These are phyloP conservation scores for Lepidonotus clava DNA, from an alignment of 2,888 invertebrate species.

Conservation along the genomic window DNA sequence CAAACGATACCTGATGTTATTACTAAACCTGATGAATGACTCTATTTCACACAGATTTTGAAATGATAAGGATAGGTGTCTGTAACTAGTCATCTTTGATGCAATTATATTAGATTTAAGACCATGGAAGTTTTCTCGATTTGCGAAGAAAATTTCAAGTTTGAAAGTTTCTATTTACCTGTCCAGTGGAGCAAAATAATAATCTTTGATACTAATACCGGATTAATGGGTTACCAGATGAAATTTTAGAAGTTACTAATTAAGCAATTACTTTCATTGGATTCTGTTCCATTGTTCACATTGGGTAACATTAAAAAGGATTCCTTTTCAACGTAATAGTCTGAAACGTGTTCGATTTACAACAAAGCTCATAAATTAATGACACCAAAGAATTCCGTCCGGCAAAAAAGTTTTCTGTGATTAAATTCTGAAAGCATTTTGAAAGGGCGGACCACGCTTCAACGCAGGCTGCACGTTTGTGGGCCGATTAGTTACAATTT, in stretches of 20 bases:
- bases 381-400: not conserved
- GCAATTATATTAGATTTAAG: not conserved
- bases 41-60: too few species aligned
- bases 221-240: not conserved
- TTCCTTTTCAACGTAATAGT: not conserved
- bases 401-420: not conserved
- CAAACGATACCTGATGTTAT: too few species aligned
- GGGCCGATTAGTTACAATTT: not conserved
- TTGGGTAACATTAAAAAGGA: not conserved
- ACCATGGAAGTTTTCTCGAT: not conserved
- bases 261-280: not conserved
- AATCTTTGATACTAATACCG: not conserved
- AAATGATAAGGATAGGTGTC: too few species aligned
- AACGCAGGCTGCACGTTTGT: too few species aligned
- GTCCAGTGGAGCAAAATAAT: not conserved
- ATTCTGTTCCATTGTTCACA: not conserved
- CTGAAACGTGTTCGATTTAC: not conserved
- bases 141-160: not conserved
- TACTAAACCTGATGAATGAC: too few species aligned
- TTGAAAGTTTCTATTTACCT: not conserved
- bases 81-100: too few species aligned
- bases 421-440: not conserved
- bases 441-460: not conserved
- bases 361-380: not conserved
- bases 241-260: conserved; percentile 1